These are phyloP conservation scores for Pseudochaenichthys georgianus DNA, from an alignment of 2,797 vertebrate species.

Conservation along the genomic window DNA sequence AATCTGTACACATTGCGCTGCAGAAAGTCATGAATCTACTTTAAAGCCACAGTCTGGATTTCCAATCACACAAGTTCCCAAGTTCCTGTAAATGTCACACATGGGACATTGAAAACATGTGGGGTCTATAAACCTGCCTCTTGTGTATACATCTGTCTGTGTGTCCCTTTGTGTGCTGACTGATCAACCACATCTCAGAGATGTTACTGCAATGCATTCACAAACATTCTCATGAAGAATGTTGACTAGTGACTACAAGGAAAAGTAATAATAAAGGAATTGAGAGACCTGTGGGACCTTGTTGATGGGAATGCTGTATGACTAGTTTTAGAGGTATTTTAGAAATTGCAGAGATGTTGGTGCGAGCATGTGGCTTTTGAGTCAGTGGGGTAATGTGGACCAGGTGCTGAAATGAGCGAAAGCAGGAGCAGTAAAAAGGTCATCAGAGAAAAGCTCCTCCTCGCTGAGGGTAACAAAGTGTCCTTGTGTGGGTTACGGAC, in stretches of 20 bases:
- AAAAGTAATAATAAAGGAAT: constrained; percentile 7
- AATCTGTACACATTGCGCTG: constrained; percentile 30
- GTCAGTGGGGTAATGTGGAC: constrained; percentile 75
- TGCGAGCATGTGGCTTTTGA: constrained; percentile 64
- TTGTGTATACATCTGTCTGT: too few species aligned
- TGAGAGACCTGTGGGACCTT: constrained; percentile 29
- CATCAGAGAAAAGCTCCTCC: constrained; percentile 75
- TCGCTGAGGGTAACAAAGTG: constrained; percentile 73
- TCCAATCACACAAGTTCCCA: constrained; percentile 52
- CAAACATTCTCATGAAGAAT: constrained; percentile 22
- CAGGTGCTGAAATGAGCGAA: constrained; percentile 79
- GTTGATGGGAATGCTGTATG: constrained; percentile 36
- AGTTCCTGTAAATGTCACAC: constrained; percentile 70
- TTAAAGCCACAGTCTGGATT: constrained; percentile 62
- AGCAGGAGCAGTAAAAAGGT: constrained; percentile 78
- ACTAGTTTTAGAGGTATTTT: constrained; percentile 40
- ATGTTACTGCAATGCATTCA: constrained; percentile 13
- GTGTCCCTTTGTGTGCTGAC: constrained; percentile 6
- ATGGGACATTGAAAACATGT: constrained; percentile 60
- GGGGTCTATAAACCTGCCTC: constrained; percentile 49
- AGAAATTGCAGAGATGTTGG: constrained; percentile 43
- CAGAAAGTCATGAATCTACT: constrained; percentile 29
- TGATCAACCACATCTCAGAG: constrained; percentile 17
- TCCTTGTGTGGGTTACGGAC: constrained; percentile 64
- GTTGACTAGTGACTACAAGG: constrained; percentile 18